Evolutionary conservation across 2,113 vertebrate genomes (phyloP), one percentile per base, ranked within the genome.

Genomic region (Puffinus mauretanicus): DNA sequence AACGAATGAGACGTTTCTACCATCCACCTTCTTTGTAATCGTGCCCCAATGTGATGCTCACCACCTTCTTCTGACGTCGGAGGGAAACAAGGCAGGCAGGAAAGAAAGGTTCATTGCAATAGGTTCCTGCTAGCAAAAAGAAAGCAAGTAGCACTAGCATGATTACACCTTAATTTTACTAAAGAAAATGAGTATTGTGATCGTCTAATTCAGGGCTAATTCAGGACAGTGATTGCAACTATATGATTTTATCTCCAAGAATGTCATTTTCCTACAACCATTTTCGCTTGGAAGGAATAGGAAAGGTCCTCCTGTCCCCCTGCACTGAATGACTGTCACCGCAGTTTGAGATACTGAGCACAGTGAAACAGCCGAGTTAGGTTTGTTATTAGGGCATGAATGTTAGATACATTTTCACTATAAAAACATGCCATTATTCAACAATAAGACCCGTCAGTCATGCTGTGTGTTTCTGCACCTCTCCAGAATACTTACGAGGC

Each of bases 31-130:
- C 36, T 27, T 47, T 79, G n/a, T 40, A 47, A 62, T 78, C 1
- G 2, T 40, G 16, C 2, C 24, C 9, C 24, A 15, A 0, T 25
- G 22, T 16, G 46, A 32, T n/a, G 44, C 9, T 7, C 6, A 42
- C 13, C 5, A 30, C 21, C 19, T 36, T 54, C 60, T 82, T 80
- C 60, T 72, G 58, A 29, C 4, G 7, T 15, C 5, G 10, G 30
- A 54, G 36, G 30, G 10, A 29, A 84, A 12, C 6, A 30, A 54
- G 9, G 17, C 20, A 30, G 40, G 19, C 14, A 62, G 40, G 21
- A 55, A 69, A 82, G 18, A 36, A 93, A 83, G 8, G 4, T 54
- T 78, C 36, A 17, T 36, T 46, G 30, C 25, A 51, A 16, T 20
- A n/a, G 8, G 44, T 86, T 75, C 38, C 42, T 77, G 38, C 6